Evolutionary conservation across 2,888 invertebrate genomes (phyloP).

Genomic region (Agriotes lineatus): DNA sequence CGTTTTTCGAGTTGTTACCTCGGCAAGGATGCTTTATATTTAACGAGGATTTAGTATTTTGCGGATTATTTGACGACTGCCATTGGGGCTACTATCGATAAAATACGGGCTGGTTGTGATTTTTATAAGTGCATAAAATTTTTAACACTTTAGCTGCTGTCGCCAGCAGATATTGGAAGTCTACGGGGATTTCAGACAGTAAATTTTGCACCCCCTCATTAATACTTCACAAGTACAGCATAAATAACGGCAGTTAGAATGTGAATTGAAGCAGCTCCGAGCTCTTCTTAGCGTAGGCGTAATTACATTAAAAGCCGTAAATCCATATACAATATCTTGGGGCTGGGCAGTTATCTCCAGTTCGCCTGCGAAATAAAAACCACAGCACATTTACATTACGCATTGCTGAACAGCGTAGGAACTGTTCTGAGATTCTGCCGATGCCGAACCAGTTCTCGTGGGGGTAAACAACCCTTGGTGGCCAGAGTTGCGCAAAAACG

Average conservation of each 20-base stretch:
- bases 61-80: too few relatives aligned
- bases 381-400: conserved; percentile 1
- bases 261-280: background rate
- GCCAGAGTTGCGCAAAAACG: too few relatives aligned
- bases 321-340: background rate
- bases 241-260: background rate
- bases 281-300: background rate
- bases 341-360: background rate
- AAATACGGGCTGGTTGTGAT: too few relatives aligned
- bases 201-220: background rate
- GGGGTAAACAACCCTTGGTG: too few relatives aligned
- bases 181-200: background rate
- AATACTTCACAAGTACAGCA: background rate
- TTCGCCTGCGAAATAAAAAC: background rate
- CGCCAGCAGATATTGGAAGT: too few relatives aligned
- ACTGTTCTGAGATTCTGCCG: conserved; percentile 1
- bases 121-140: too few relatives aligned
- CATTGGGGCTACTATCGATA: too few relatives aligned
- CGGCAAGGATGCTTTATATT: too few relatives aligned
- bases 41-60: too few relatives aligned
- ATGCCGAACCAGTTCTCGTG: background rate
- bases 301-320: conserved; percentile 1
- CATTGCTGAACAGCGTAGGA: background rate
- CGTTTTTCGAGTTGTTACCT: too few relatives aligned
- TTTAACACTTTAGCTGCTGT: too few relatives aligned